Evolutionary conservation across 2,797 vertebrate genomes (phyloP).

Genomic region (Chiloscyllium punctatum): DNA sequence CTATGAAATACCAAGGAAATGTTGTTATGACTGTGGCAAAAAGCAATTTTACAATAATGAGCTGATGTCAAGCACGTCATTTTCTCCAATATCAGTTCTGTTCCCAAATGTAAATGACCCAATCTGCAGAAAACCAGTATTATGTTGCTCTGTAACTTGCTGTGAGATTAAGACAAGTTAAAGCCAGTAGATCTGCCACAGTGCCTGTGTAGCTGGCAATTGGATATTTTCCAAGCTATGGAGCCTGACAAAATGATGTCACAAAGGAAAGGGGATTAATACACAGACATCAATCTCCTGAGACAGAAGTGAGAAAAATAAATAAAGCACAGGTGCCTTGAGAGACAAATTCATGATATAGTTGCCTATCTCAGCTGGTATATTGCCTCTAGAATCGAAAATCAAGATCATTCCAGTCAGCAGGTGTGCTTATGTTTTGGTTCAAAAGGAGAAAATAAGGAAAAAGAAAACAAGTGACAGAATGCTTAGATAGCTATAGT

Average conservation of each 20-base stretch:
- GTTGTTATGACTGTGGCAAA: background rate
- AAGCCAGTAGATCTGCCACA: background rate
- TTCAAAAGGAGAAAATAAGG: background rate
- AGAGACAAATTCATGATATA: background rate
- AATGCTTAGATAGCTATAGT: background rate
- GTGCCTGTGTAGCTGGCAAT: background rate
- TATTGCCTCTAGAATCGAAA: background rate
- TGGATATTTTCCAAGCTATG: background rate
- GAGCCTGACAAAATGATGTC: background rate
- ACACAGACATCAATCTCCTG: background rate
- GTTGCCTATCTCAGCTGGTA: background rate
- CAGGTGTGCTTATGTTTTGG: constrained; percentile 14
- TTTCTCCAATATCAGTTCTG: background rate
- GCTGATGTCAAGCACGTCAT: background rate
- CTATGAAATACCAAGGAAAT: background rate
- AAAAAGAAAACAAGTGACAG: background rate
- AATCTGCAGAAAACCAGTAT: background rate
- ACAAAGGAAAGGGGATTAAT: background rate
- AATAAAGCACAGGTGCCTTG: background rate
- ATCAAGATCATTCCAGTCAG: background rate
- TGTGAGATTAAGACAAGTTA: background rate
- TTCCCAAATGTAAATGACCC: background rate
- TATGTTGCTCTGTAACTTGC: background rate
- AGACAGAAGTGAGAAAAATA: background rate
- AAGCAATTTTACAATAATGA: background rate